These are phyloP conservation scores for Salvelinus sp. DNA, from an alignment of 2,113 vertebrate species.

Conservation along the genomic window DNA sequence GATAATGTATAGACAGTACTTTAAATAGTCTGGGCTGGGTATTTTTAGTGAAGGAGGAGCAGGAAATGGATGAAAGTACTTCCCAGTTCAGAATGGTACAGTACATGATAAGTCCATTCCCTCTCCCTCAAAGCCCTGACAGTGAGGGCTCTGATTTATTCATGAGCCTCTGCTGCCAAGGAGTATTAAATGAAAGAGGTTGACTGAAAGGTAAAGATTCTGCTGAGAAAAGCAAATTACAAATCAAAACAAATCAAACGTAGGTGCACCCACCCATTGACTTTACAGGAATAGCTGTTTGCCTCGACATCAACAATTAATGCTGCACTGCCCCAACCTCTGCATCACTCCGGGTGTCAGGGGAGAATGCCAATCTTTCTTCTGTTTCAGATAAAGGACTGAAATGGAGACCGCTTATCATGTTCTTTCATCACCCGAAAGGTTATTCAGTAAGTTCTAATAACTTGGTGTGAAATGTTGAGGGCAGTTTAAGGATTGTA, in stretches of 20 bases:
- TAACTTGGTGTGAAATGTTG: conserved; percentile 5
- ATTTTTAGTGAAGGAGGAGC: conserved; percentile 39
- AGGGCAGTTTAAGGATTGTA: conserved; percentile 20
- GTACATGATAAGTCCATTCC: conserved; percentile 64
- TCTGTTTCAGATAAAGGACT: conserved; percentile 15
- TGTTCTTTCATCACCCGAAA: conserved; percentile 30
- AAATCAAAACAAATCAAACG: conserved; percentile 66
- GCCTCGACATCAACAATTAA: conserved; percentile 30
- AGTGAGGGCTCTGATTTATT: conserved; percentile 71
- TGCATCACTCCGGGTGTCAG: conserved; percentile 23
- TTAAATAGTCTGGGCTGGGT: conserved; percentile 8
- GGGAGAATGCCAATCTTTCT: conserved; percentile 14
- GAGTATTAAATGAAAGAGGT: conserved; percentile 58
- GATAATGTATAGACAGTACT: conserved; percentile 30
- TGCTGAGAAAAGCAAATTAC: conserved; percentile 62
- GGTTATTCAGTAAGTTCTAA: conserved; percentile 32
- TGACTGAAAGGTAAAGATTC: conserved; percentile 50
- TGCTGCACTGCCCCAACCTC: conserved; percentile 5
- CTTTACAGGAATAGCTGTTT: conserved; percentile 30
- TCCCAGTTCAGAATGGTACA: conserved; percentile 43
- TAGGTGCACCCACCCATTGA: conserved; percentile 17
- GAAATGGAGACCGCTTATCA: conserved; percentile 16
- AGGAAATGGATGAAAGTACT: conserved; percentile 49
- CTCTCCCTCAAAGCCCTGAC: conserved; percentile 57
- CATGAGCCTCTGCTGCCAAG: conserved; percentile 64